A percentile compares a stretch with the other conserved stretches of the same genome.
Evolutionary conservation across 2,113 vertebrate genomes (phyloP).

Genomic region (Bubo scandiacus): DNA sequence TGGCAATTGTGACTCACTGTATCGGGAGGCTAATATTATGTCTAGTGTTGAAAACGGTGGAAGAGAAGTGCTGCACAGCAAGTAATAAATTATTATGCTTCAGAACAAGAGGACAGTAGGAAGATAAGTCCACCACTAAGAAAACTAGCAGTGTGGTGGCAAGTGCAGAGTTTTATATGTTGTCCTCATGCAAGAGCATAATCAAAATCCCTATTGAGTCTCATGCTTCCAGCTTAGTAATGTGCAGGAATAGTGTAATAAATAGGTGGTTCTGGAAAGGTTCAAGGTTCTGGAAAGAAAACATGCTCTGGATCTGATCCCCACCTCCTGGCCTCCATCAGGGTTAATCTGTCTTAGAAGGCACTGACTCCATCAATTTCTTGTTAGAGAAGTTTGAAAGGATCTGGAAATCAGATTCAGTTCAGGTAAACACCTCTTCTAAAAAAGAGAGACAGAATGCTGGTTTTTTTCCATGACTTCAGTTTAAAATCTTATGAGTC

Average conservation of each 20-base stretch:
- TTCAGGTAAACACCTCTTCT: neutral
- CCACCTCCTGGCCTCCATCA: neutral
- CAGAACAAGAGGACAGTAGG: neutral
- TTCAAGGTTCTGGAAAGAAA: neutral
- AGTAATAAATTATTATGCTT: neutral
- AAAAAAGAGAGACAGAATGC: neutral
- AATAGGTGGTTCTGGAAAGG: neutral
- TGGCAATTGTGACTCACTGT: neutral
- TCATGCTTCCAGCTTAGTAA: neutral
- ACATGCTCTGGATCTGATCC: neutral
- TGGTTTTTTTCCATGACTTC: neutral
- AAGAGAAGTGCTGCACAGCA: neutral
- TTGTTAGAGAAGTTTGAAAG: neutral
- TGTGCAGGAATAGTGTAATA: neutral
- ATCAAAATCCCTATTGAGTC: neutral
- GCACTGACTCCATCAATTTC: neutral
- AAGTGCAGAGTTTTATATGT: neutral
- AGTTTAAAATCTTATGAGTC: neutral
- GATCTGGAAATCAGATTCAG: neutral
- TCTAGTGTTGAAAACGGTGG: neutral
- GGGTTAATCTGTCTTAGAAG: neutral
- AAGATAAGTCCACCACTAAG: neutral
- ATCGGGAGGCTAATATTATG: neutral
- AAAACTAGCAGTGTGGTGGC: neutral
- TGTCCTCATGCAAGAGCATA: neutral